Percentiles rank a stretch among this genome's conserved stretches.
These are phyloP conservation scores for Hemiscyllium ocellatum DNA, from an alignment of 2,113 vertebrate genomes.

Conservation along the genomic window DNA sequence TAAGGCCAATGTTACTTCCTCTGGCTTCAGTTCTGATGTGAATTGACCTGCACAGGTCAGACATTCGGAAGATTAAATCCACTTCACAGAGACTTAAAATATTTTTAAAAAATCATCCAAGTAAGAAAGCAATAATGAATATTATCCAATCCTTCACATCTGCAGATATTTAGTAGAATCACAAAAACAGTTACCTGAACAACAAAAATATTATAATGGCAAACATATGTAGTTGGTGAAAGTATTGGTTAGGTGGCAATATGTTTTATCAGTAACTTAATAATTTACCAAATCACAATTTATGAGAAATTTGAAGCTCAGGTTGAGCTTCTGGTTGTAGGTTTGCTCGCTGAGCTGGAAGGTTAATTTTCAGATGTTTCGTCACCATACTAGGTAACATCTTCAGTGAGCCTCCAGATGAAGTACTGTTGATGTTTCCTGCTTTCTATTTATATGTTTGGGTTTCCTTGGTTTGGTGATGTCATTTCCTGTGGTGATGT, in stretches of 20 bases:
- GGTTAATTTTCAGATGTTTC: too few species aligned
- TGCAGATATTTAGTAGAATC: constrained; percentile 50
- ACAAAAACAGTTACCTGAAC: background rate
- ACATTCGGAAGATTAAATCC: constrained; percentile 44
- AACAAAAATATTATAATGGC: background rate
- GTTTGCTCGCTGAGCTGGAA: too few species aligned
- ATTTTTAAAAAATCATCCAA: constrained; percentile 43
- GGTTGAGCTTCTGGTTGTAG: too few species aligned
- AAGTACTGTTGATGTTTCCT: too few species aligned
- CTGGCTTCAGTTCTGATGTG: constrained; percentile 44
- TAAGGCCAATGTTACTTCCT: constrained; percentile 46
- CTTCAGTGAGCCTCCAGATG: too few species aligned
- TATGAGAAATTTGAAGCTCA: too few species aligned
- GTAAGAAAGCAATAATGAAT: constrained; percentile 44
- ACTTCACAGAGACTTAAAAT: constrained; percentile 45
- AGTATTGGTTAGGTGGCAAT: background rate
- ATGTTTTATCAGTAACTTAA: background rate
- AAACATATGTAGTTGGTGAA: background rate
- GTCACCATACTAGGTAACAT: too few species aligned
- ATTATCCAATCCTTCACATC: constrained; percentile 55
- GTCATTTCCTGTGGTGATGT: too few species aligned
- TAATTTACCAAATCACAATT: background rate
- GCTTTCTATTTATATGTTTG: too few species aligned
- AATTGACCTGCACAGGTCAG: constrained; percentile 44
- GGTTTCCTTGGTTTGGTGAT: too few species aligned